Conservation (phyloP, 1,140 invertebrate species). For the Trachymyrmex septentrionalis region DNA sequence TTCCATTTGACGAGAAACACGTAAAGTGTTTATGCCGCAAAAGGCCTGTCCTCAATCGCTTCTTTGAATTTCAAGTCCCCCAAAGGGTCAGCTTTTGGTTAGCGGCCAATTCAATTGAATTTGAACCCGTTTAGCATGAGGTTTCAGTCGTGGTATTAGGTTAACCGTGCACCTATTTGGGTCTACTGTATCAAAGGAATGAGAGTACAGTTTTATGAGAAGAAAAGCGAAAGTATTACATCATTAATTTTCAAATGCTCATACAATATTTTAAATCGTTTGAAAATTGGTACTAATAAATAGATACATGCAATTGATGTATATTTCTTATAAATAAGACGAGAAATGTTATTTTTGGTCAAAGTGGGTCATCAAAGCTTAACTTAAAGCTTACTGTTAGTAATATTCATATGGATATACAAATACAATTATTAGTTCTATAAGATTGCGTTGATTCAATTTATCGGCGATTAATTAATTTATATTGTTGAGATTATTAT, state of each 20-base stretch:
- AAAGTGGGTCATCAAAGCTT: no score
- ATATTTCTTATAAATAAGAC: no score
- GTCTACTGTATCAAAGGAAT: conserved; percentile 38
- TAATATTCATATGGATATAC: no score
- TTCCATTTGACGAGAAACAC: conserved; percentile 44
- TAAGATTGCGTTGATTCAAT: no score
- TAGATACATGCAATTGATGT: neutral
- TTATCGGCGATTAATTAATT: no score
- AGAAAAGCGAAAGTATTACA: neutral
- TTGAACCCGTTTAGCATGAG: conserved; percentile 43
- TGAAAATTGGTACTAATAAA: neutral
- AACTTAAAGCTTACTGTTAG: no score
- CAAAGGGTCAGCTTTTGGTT: conserved; percentile 46
- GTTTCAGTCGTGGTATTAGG: conserved; percentile 45
- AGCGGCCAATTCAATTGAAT: conserved; percentile 51
- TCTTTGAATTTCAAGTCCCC: conserved; percentile 33
- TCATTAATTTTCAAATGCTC: neutral
- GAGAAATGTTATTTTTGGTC: no score
- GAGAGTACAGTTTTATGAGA: neutral
- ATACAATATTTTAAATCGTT: neutral
- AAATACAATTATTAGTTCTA: no score
- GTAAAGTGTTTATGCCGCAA: conserved; percentile 28
- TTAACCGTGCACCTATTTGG: conserved; percentile 45
- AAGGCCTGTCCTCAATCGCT: neutral
- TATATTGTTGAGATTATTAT: no score